Evolutionary conservation across 2,113 vertebrate genomes (phyloP).

Genomic region (Zosterops japonicus): DNA sequence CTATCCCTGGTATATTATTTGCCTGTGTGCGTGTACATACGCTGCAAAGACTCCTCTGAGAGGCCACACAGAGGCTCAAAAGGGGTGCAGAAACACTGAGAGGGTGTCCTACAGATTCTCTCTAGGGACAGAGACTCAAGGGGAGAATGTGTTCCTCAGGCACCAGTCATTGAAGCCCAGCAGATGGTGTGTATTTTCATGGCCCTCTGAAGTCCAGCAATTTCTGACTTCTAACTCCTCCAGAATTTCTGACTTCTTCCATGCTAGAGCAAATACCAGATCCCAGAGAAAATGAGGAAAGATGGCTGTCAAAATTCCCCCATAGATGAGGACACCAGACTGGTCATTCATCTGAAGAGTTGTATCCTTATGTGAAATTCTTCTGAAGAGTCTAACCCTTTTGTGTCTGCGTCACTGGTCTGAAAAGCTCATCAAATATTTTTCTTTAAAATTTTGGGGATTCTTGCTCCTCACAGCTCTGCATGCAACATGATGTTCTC

Average conservation of each 20-base stretch:
- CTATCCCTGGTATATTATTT: neutral
- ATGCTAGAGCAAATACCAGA: neutral
- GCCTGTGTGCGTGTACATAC: neutral
- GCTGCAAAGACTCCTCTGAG: neutral
- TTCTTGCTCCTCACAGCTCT: neutral
- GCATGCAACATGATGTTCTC: neutral
- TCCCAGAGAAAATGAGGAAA: neutral
- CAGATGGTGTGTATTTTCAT: neutral
- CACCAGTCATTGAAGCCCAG: neutral
- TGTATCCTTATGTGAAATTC: neutral
- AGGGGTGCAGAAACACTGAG: neutral
- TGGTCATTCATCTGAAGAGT: neutral
- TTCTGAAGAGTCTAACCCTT: neutral
- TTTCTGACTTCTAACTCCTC: neutral
- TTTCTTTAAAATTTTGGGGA: neutral
- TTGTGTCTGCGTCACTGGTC: neutral
- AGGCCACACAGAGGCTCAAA: neutral
- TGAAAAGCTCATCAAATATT: neutral
- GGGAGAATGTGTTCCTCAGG: neutral
- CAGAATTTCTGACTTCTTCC: neutral
- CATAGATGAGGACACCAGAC: neutral
- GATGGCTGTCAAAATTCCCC: neutral
- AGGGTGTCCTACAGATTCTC: neutral
- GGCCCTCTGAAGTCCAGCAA: neutral
- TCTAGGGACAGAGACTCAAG: neutral